Percentiles rank a stretch among this genome's conserved stretches.
Evolutionary conservation across 2,113 vertebrate genomes (phyloP).

Genomic region (Columba livia): DNA sequence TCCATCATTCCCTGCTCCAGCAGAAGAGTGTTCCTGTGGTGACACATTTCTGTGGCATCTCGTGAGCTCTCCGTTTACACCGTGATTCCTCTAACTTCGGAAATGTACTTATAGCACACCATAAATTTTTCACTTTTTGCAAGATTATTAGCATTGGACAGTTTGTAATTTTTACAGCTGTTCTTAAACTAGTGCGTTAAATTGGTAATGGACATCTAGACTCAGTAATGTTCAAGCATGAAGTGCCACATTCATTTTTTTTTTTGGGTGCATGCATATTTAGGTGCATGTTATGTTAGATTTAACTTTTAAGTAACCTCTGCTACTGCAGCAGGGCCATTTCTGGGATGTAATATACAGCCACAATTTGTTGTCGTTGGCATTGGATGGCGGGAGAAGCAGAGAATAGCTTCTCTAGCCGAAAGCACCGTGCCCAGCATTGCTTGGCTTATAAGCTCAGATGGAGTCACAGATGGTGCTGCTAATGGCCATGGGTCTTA

Average conservation of each 20-base stretch:
- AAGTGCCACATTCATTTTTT: not conserved
- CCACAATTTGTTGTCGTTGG: not conserved
- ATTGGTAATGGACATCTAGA: not conserved
- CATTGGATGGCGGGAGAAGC: not conserved
- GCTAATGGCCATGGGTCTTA: not conserved
- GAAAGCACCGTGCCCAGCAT: not conserved
- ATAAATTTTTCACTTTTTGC: not conserved
- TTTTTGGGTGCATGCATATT: not conserved
- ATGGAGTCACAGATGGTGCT: constrained; percentile 22
- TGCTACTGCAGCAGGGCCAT: not conserved
- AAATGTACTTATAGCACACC: not conserved
- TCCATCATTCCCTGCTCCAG: not conserved
- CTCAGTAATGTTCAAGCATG: not conserved
- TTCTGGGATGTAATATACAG: not conserved
- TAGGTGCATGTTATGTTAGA: not conserved
- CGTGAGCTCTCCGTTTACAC: not conserved
- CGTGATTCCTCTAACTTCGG: not conserved
- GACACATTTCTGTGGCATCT: not conserved
- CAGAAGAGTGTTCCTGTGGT: not conserved
- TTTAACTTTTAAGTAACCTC: not conserved
- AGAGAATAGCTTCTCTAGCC: not conserved
- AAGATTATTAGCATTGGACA: not conserved
- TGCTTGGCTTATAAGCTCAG: not conserved
- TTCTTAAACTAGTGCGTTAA: not conserved
- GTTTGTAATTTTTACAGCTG: not conserved